phyloP scores from a whole-genome alignment of 2,888 invertebrate species.

The Apantesis nais region DNA sequence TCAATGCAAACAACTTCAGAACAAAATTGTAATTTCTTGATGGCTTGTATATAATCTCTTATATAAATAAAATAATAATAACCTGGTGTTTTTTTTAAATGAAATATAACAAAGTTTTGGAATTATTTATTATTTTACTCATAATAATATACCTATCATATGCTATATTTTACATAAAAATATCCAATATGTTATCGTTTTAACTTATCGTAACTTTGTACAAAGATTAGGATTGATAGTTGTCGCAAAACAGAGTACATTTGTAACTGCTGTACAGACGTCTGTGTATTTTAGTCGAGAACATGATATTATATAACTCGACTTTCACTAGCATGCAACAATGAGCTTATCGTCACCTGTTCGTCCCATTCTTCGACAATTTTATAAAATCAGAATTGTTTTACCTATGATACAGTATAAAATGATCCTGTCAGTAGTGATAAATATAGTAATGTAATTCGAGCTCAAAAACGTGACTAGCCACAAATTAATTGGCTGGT shows the following conservation, averaged over 20 bases:
- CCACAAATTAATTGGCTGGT: background rate
- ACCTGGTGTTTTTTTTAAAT: background rate
- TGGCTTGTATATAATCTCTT: background rate
- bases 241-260: constrained; percentile 28
- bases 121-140: constrained; percentile 39
- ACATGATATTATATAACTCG: constrained; percentile 26
- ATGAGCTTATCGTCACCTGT: background rate
- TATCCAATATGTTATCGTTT: constrained; percentile 30
- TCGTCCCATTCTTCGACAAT: background rate
- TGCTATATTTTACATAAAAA: constrained; percentile 40
- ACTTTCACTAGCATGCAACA: background rate
- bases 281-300: constrained; percentile 37
- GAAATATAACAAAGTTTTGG: constrained; percentile 10
- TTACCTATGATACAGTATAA: background rate
- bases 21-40: background rate
- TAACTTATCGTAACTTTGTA: constrained; percentile 42
- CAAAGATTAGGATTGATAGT: constrained; percentile 31
- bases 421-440: background rate
- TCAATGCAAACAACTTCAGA: background rate
- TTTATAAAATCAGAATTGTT: background rate
- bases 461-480: background rate
- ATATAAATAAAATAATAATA: background rate
- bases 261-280: constrained; percentile 19
- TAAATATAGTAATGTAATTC: background rate
- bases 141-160: constrained; percentile 35